Base-by-base conservation (phyloP, 30 jellyfish, hydroid and myxozoan genomes). In the Catostylus mosaicus region DNA sequence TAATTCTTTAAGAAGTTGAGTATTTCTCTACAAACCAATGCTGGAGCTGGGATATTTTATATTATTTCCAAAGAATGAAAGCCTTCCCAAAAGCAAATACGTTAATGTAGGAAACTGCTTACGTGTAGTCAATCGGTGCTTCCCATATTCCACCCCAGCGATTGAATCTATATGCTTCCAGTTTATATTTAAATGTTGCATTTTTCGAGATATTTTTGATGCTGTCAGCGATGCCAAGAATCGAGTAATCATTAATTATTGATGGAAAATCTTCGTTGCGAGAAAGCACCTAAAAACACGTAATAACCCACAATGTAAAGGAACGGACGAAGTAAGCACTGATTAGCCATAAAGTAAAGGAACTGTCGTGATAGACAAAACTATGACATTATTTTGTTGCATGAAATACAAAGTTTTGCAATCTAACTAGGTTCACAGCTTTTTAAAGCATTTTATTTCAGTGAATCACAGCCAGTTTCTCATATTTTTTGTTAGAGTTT, bases 141-240 rank as follows among this genome's bases (percentile, higher is more conserved):
- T 67, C 70, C 86, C 88, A 93, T n/a, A 93, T 88, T 29, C 99
- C 99, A 11, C 99, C 99, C 94, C 94, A 93, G 67, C 73, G 86
- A 40, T 82, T 67, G 30, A 87, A 80, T 54, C 57, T 61, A 20
- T 64, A 29, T 3, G 96, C 98, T 57, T 76, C 96, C 29, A 92
- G 35, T 95, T 88, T 92, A 75, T 92, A 92, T 63, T 70, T 87
- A 74, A 92, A 80, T 12, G 96, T 79, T 0, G 62, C 75, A 32
- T 59, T 76, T 14, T 80, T 86, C 9, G 98, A 92, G 29, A 92
- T 35, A 8, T 38, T 43, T 65, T 87, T 92, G 35, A 92, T 86
- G n/a, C 82, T 46, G 61, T 92, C 92, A 20, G 96, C 98, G n/a
- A 69, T 35, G 24, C 37, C 50, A 12, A 92, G 89, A 27, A 92